Evolutionary conservation across 2,797 vertebrate species (phyloP).

Genomic region (Etheostoma perlongum): DNA sequence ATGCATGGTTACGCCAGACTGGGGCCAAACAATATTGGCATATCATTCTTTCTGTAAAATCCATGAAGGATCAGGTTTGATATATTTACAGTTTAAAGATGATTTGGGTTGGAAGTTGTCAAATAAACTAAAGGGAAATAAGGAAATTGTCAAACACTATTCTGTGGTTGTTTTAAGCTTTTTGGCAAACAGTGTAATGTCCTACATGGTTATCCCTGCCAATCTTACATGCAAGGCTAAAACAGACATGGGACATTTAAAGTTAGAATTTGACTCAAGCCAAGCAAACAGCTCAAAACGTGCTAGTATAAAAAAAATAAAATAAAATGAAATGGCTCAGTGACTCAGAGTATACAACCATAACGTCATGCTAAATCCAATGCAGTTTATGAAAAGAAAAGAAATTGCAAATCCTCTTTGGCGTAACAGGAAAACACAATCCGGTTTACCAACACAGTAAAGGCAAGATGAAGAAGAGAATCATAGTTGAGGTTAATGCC

Average conservation of each 20-base stretch:
- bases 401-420: slow-evolving; percentile 69
- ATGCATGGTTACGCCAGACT: slow-evolving; percentile 27
- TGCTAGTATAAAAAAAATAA: slow-evolving; percentile 45
- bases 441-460: slow-evolving; percentile 60
- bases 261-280: slow-evolving; percentile 18
- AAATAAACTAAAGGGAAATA: background rate
- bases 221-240: slow-evolving; percentile 20
- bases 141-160: slow-evolving; percentile 14
- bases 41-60: slow-evolving; percentile 32
- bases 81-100: slow-evolving; percentile 26
- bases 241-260: slow-evolving; percentile 23
- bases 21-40: slow-evolving; percentile 47
- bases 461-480: slow-evolving; percentile 65
- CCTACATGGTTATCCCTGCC: slow-evolving; percentile 2
- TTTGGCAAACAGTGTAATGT: slow-evolving; percentile 46
- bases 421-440: slow-evolving; percentile 61
- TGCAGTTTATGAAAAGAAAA: slow-evolving; percentile 17
- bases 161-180: slow-evolving; percentile 9
- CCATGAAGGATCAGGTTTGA: slow-evolving; percentile 4
- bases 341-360: slow-evolving; percentile 48
- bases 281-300: slow-evolving; percentile 20
- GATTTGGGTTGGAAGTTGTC: slow-evolving; percentile 18
- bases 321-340: slow-evolving; percentile 62
- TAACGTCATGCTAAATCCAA: slow-evolving; percentile 28
- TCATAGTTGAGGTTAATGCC: slow-evolving; percentile 36